Percentiles rank a stretch among this genome's conserved stretches.
Evolutionary conservation across 2,113 vertebrate species (phyloP).

Genomic region (Philantomba maxwellii): DNA sequence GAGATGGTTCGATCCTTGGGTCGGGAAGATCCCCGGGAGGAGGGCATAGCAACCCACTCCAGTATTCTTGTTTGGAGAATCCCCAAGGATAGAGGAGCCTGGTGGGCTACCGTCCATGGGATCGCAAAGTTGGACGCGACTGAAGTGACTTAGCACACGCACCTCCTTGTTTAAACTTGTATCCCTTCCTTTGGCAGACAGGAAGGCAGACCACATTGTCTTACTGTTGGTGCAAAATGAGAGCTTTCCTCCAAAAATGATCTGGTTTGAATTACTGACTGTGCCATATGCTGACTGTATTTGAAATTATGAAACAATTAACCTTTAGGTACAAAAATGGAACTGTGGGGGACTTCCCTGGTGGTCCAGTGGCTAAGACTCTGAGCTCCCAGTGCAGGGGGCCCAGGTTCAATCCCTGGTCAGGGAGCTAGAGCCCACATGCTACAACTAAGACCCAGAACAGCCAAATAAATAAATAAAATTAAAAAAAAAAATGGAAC

Average conservation of each 20-base stretch:
- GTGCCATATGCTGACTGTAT: background rate
- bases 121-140: rapidly evolving
- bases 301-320: background rate
- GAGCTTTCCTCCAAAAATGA: background rate
- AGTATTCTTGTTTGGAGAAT: background rate
- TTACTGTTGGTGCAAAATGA: background rate
- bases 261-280: background rate
- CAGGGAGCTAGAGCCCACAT: too few species aligned
- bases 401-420: too few species aligned
- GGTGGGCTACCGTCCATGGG: background rate
- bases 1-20: background rate
- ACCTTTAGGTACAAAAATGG: background rate
- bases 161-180: background rate
- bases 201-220: background rate
- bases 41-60: background rate
- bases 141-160: background rate
- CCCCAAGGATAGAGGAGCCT: background rate
- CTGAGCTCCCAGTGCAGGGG: too few species aligned
- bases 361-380: too few species aligned
- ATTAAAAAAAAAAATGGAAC: background rate
- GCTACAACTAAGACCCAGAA: too few species aligned
- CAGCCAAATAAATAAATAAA: too few species aligned
- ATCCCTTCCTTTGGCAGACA: background rate
- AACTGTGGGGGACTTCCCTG: too few species aligned
- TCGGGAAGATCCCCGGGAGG: background rate